Evolutionary conservation across 2,888 invertebrate species (phyloP).

Genomic region (Callyntrura guangdongensis): DNA sequence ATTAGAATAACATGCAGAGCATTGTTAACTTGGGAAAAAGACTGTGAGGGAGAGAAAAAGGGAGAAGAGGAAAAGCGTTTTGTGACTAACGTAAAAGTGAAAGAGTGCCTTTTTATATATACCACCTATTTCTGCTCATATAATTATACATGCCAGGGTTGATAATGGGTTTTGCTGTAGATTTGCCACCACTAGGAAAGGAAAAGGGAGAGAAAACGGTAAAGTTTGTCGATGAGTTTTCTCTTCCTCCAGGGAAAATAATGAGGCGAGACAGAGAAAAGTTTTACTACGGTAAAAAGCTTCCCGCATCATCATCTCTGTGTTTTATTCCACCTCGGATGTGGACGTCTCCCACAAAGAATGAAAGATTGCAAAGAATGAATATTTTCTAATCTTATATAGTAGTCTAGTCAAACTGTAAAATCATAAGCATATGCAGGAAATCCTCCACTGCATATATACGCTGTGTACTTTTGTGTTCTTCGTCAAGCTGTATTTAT

Average conservation of each 20-base stretch:
- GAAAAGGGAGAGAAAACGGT: conserved; percentile 60
- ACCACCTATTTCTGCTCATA: not conserved
- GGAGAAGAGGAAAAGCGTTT: conserved; percentile 48
- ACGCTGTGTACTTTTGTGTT: not conserved
- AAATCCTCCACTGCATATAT: not conserved
- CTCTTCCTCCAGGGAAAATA: conserved; percentile 81
- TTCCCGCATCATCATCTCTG: conserved; percentile 65
- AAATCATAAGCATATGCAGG: not conserved
- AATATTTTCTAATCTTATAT: not conserved
- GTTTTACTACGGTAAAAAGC: conserved; percentile 64
- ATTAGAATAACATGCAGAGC: conserved; percentile 35
- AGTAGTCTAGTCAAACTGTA: not conserved
- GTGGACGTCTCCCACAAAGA: conserved; percentile 43
- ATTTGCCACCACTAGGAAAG: conserved; percentile 5
- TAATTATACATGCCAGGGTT: not conserved
- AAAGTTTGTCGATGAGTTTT: conserved; percentile 82
- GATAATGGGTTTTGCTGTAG: conserved; percentile 26
- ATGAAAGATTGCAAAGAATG: conserved; percentile 44
- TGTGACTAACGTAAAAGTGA: conserved; percentile 53
- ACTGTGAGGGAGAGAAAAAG: conserved; percentile 27
- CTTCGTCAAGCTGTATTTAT: conserved; percentile 7
- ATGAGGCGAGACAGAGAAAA: conserved; percentile 75
- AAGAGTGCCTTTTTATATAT: conserved; percentile 37
- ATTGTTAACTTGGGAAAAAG: conserved; percentile 51
- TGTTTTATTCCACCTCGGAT: conserved; percentile 70